A percentile compares a stretch with the other conserved stretches of the same genome.
phyloP scores from a whole-genome alignment of 2,113 vertebrate genomes.

The Neodontobutis hainanensis region DNA sequence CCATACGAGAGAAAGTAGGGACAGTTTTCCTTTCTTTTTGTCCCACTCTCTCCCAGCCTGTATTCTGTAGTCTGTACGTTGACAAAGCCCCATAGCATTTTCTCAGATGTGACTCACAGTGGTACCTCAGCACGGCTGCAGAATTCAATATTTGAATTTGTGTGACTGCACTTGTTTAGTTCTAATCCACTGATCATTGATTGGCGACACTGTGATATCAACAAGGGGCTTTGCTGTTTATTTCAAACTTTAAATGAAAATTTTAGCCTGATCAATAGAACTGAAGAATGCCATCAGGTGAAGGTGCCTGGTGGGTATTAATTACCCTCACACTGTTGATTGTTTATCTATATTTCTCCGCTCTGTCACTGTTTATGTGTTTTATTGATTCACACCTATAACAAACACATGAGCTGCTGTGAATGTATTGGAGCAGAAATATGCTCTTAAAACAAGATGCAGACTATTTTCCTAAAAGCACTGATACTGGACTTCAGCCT shows the following conservation, averaged over 20 bases:
- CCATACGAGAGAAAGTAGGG: slow-evolving; percentile 14
- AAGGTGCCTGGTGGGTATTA: slow-evolving; percentile 58
- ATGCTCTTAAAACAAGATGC: too few species aligned
- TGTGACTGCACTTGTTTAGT: slow-evolving; percentile 81
- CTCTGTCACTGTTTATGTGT: slow-evolving; percentile 22
- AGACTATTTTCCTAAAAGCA: too few species aligned
- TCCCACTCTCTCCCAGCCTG: slow-evolving; percentile 1
- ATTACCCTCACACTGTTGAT: slow-evolving; percentile 48
- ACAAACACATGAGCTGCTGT: neutral
- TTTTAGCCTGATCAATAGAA: slow-evolving; percentile 70
- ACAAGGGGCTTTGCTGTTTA: slow-evolving; percentile 69
- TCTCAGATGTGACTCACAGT: slow-evolving; percentile 48
- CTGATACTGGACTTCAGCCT: too few species aligned
- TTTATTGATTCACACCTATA: neutral
- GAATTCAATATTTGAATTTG: slow-evolving; percentile 72
- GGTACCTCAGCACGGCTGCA: slow-evolving; percentile 27
- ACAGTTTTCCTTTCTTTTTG: slow-evolving; percentile 20
- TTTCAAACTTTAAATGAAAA: slow-evolving; percentile 77
- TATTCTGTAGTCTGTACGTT: slow-evolving; percentile 37
- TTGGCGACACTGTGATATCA: slow-evolving; percentile 76
- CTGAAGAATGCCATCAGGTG: slow-evolving; percentile 61
- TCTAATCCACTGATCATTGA: slow-evolving; percentile 84
- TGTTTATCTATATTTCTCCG: slow-evolving; percentile 42
- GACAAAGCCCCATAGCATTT: slow-evolving; percentile 36
- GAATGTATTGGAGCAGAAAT: too few species aligned